phyloP scores from a whole-genome alignment of 2,888 invertebrate genomes.

The Thelaira solivaga region DNA sequence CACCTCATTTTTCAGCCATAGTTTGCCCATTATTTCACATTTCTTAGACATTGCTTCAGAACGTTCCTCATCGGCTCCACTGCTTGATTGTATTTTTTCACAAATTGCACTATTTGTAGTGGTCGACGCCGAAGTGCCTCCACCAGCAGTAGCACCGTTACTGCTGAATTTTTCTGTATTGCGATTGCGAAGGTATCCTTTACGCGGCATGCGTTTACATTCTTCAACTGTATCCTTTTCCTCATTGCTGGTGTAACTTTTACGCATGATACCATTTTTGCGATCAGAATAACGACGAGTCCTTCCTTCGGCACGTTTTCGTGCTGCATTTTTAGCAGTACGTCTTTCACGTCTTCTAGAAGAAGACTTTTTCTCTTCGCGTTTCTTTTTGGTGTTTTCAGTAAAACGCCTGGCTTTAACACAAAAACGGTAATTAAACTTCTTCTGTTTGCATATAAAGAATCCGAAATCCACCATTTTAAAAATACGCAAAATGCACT shows the following conservation, averaged over 20 bases:
- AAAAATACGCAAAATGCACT: slow-evolving; percentile 85
- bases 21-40: slow-evolving; percentile 85
- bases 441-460: slow-evolving; percentile 77
- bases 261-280: slow-evolving; percentile 75
- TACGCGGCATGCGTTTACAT: slow-evolving; percentile 74
- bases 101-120: slow-evolving; percentile 72
- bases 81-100: slow-evolving; percentile 74
- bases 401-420: slow-evolving; percentile 73
- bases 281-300: slow-evolving; percentile 76
- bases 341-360: slow-evolving; percentile 73
- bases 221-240: slow-evolving; percentile 77
- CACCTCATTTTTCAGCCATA: slow-evolving; percentile 93
- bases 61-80: slow-evolving; percentile 76
- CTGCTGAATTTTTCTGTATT: slow-evolving; percentile 71
- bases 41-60: slow-evolving; percentile 74
- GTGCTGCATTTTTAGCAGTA: slow-evolving; percentile 73
- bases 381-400: slow-evolving; percentile 75
- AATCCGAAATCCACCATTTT: slow-evolving; percentile 89
- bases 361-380: slow-evolving; percentile 74
- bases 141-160: slow-evolving; percentile 68
- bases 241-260: slow-evolving; percentile 76
- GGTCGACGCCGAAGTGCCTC: slow-evolving; percentile 71
- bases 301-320: slow-evolving; percentile 74
- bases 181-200: slow-evolving; percentile 75
- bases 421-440: slow-evolving; percentile 77